A percentile compares a stretch with the other conserved stretches of the same genome.
phyloP scores from a whole-genome alignment of 2,113 vertebrate species.

The Podiceps cristatus region DNA sequence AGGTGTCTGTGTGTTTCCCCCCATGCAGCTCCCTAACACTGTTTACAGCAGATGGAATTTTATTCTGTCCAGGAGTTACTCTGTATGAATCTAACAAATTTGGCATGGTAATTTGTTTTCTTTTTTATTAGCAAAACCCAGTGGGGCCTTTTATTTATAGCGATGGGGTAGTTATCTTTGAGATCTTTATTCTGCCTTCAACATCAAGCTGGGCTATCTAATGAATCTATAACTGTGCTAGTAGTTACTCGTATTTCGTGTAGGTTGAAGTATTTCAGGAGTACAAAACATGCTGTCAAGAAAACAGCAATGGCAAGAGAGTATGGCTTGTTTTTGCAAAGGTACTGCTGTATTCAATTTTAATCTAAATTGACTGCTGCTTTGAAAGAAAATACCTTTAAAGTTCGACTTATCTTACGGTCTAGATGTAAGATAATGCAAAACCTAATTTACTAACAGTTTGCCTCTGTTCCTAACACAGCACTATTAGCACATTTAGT shows the following conservation, averaged over 20 bases:
- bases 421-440: constrained; percentile 63
- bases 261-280: constrained; percentile 65
- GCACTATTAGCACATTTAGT: constrained; percentile 51
- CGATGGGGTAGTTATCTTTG: constrained; percentile 66
- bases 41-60: constrained; percentile 64
- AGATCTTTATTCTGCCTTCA: constrained; percentile 76
- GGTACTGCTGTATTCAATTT: constrained; percentile 67
- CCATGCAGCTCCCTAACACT: constrained; percentile 55
- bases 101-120: constrained; percentile 80
- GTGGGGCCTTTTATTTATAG: constrained; percentile 74
- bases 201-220: constrained; percentile 81
- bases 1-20: constrained; percentile 18
- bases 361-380: constrained; percentile 79
- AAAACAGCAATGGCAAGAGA: constrained; percentile 71
- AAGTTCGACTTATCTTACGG: constrained; percentile 67
- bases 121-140: constrained; percentile 79
- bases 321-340: constrained; percentile 57
- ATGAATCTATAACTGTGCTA: constrained; percentile 76
- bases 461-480: constrained; percentile 48
- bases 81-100: constrained; percentile 72
- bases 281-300: constrained; percentile 75
- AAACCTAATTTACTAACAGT: constrained; percentile 69
- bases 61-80: constrained; percentile 71
- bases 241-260: constrained; percentile 57
- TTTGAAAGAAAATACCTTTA: constrained; percentile 75